Evolutionary conservation across 2,113 vertebrate species (phyloP).

Genomic region (Fukomys damarensis): DNA sequence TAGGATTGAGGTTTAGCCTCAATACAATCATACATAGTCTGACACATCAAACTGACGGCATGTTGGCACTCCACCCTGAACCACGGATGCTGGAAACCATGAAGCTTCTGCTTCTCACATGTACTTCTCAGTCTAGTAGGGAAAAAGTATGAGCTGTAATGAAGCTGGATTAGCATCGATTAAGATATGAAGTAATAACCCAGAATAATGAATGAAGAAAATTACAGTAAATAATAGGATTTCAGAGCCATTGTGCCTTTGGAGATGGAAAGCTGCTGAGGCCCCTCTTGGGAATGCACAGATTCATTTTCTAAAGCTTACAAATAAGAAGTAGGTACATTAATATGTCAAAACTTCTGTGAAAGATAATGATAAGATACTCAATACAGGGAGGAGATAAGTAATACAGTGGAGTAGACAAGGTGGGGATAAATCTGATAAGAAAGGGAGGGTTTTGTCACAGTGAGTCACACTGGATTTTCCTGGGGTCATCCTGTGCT

Average conservation of each 20-base stretch:
- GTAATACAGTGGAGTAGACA: not conserved
- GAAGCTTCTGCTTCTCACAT: not conserved
- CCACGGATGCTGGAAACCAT: not conserved
- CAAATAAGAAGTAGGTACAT: not conserved
- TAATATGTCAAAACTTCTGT: not conserved
- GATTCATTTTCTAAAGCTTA: not conserved
- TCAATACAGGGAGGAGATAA: not conserved
- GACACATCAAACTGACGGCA: not conserved
- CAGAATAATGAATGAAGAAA: not conserved
- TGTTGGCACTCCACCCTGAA: not conserved
- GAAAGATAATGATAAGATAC: not conserved
- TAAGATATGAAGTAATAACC: not conserved
- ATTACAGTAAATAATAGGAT: not conserved
- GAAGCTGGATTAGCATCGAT: not conserved
- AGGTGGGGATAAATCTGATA: not conserved
- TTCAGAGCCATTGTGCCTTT: not conserved
- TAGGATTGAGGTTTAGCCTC: not conserved
- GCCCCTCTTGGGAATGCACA: not conserved
- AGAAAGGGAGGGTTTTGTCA: not conserved
- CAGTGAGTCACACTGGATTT: not conserved
- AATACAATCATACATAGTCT: not conserved
- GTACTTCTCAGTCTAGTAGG: not conserved
- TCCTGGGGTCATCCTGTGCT: not conserved
- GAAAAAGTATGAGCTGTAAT: not conserved
- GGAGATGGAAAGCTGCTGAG: not conserved